These are phyloP conservation scores for Cheilosia scutellata DNA, from an alignment of 2,888 invertebrate genomes.

Conservation along the genomic window DNA sequence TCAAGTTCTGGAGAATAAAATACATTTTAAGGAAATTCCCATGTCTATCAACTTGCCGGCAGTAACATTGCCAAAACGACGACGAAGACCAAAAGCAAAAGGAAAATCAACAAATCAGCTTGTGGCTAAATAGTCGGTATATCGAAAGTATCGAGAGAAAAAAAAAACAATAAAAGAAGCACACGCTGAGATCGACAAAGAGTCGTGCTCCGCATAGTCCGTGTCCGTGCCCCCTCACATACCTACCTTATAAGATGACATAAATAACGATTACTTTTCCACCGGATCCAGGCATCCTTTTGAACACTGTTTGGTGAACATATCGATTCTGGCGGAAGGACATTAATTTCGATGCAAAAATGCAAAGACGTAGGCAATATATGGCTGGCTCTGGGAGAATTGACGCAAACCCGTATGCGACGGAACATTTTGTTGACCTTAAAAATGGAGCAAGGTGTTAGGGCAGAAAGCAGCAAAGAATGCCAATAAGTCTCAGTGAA, in stretches of 20 bases:
- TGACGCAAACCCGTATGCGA: slow-evolving; percentile 3
- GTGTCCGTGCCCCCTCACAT: slow-evolving; percentile 14
- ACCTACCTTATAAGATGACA: slow-evolving; percentile 49
- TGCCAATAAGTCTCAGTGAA: neutral
- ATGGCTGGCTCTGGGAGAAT: neutral
- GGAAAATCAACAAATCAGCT: slow-evolving; percentile 45
- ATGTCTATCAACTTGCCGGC: slow-evolving; percentile 73
- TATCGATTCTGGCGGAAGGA: slow-evolving; percentile 51
- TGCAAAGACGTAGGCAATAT: neutral
- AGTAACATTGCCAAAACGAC: slow-evolving; percentile 23
- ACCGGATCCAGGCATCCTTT: slow-evolving; percentile 25
- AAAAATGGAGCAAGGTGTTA: neutral
- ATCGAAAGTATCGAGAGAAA: neutral
- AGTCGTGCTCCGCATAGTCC: neutral
- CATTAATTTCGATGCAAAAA: slow-evolving; percentile 37
- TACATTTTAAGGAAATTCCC: slow-evolving; percentile 64
- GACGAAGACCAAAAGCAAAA: neutral
- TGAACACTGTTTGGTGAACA: slow-evolving; percentile 18
- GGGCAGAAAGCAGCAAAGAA: neutral
- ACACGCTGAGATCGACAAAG: neutral
- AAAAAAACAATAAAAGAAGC: neutral
- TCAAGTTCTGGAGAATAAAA: slow-evolving; percentile 36
- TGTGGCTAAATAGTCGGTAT: slow-evolving; percentile 49
- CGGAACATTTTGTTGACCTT: neutral
- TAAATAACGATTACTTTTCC: slow-evolving; percentile 61